These are phyloP conservation scores for Porites evermanni DNA, from an alignment of 92 coral and sea anemone genomes.

Conservation along the genomic window DNA sequence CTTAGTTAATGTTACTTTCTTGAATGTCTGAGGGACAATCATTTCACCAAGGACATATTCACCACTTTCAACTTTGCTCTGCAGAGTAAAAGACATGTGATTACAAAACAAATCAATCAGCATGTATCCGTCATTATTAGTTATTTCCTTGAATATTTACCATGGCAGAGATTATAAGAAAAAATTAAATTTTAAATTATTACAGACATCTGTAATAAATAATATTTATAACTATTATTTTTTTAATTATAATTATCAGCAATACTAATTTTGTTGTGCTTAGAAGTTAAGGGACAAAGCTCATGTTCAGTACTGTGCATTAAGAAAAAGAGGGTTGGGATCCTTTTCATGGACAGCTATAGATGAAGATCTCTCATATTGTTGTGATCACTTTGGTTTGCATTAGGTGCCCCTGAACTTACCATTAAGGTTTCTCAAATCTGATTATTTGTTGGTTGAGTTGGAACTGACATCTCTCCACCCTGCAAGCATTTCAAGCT, in stretches of 20 bases:
- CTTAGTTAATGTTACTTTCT: background rate
- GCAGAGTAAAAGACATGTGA: background rate
- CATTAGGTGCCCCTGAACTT: background rate
- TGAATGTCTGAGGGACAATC: slow-evolving; percentile 37
- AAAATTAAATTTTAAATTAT: slow-evolving; percentile 6
- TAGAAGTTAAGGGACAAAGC: background rate
- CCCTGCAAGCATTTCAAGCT: slow-evolving; percentile 53
- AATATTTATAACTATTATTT: too few species aligned
- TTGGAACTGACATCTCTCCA: slow-evolving; percentile 49
- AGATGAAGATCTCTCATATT: background rate
- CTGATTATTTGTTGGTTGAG: slow-evolving; percentile 43
- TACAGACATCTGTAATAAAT: background rate
- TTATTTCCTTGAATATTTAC: slow-evolving; percentile 5
- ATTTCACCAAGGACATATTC: slow-evolving; percentile 15
- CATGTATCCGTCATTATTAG: background rate
- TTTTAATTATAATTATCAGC: too few species aligned
- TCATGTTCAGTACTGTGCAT: background rate
- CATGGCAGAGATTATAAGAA: slow-evolving; percentile 36
- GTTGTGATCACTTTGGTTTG: background rate
- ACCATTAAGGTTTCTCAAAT: slow-evolving; percentile 46
- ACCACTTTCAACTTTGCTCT: slow-evolving; percentile 35
- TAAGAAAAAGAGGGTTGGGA: slow-evolving; percentile 8
- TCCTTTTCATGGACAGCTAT: background rate
- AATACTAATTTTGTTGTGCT: too few species aligned
- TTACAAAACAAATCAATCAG: slow-evolving; percentile 3